Conservation (phyloP, 2,797 vertebrate genomes). For the Brotula barbata region DNA sequence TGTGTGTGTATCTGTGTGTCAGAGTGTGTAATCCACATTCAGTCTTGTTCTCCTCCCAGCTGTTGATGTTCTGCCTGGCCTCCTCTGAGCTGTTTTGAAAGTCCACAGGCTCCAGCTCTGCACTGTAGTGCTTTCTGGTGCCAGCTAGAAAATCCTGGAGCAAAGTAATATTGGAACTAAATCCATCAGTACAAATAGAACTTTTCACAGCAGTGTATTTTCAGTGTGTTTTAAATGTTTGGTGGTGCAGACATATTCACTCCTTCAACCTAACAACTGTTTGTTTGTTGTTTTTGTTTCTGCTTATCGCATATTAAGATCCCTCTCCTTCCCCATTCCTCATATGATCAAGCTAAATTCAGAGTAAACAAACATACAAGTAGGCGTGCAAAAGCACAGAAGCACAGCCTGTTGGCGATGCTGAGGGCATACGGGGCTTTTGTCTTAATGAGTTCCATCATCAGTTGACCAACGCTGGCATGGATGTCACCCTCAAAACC, state of each 20-base stretch:
- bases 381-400: too few species aligned
- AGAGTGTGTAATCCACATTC: constrained; percentile 72
- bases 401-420: constrained; percentile 84
- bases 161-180: not conserved
- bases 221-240: not conserved
- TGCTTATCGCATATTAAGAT: not conserved
- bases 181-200: not conserved
- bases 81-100: constrained; percentile 72
- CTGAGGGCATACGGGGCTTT: constrained; percentile 80
- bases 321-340: not conserved
- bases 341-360: too few species aligned
- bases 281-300: too few species aligned
- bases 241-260: not conserved
- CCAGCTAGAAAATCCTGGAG: constrained; percentile 81
- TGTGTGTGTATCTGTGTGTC: not conserved
- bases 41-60: constrained; percentile 85
- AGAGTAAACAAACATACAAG: too few species aligned
- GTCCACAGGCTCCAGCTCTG: constrained; percentile 82
- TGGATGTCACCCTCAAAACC: constrained; percentile 61
- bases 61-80: constrained; percentile 84
- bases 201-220: not conserved
- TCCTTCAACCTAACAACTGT: not conserved
- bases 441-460: constrained; percentile 78
- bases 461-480: constrained; percentile 60
- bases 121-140: constrained; percentile 78